Evolutionary conservation across 1,140 invertebrate species (phyloP), one percentile per base, ranked within the genome.

Genomic region (Rhyacophila brunnea): DNA sequence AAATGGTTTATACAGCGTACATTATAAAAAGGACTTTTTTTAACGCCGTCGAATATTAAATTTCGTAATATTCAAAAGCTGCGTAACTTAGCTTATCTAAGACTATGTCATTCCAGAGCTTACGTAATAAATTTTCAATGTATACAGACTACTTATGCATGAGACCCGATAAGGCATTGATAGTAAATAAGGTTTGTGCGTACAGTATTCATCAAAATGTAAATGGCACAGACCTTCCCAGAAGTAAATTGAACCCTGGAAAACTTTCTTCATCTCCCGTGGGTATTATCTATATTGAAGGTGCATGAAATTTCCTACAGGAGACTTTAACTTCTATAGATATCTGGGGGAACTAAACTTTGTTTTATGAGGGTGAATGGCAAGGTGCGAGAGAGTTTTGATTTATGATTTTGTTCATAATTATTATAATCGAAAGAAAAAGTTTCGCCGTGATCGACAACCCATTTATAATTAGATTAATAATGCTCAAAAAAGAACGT

Each of bases 251-350:
- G 57, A 59, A 59, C 57, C 48, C 38, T 13, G 51, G 18, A 47
- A 59, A 59, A 59, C 48, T 59, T 59, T 59, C 40, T 46, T 52
- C 56, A 50, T 58, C 43, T 59, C 57, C 57, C 57, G 10, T 36
- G 57, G 49, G 57, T 48, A 59, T 59, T 59, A 59, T 59, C 57
- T 59, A 59, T 59, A 59, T 47, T 46, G 57, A 43, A 46, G 47
- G 49, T 53, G 50, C 44, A 53, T 46, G 50, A 59, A 52, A 47
- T 59, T 46, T 59, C 57, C 40, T 47, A 3, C 4, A 28, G 48
- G 49, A 40, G 48, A 51, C 56, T 51, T 28, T 23, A 50, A 58
- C 36, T 58, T 50, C 13, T 11, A 23, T 17, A 32, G 34, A 40
- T 18, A 52, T 52, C 43, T 44, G 20, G 23, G 44, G 54, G n/a